Evolutionary conservation across 2,797 vertebrate species (phyloP).

Genomic region (Distichodus sexfasciatus): DNA sequence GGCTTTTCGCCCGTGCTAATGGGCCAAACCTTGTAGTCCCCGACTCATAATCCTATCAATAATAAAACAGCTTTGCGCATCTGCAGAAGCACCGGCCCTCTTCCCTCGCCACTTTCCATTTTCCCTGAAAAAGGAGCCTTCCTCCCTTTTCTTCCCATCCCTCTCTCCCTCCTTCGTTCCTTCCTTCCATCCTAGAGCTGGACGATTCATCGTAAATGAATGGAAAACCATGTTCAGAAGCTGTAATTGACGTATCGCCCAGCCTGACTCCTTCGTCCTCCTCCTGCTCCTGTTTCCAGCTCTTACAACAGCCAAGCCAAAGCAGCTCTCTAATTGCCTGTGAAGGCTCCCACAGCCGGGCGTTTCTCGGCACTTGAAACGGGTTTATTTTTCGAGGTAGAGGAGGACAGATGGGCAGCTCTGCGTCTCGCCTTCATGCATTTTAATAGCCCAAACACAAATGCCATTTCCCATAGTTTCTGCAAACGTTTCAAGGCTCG

Average conservation of each 20-base stretch:
- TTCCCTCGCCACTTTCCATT: slow-evolving; percentile 52
- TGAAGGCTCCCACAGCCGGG: slow-evolving; percentile 24
- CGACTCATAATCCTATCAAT: slow-evolving; percentile 70
- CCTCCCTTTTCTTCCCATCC: too few species aligned
- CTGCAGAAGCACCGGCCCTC: slow-evolving; percentile 52
- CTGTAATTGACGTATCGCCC: too few species aligned
- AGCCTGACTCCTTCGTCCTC: slow-evolving; percentile 42
- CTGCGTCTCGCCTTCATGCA: slow-evolving; percentile 10
- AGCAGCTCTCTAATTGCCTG: slow-evolving; percentile 29
- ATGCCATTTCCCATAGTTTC: too few species aligned
- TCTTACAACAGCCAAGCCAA: slow-evolving; percentile 27
- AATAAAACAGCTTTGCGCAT: slow-evolving; percentile 66
- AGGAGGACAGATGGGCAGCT: slow-evolving; percentile 12
- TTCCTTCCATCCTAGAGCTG: too few species aligned
- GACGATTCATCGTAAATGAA: too few species aligned
- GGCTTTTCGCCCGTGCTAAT: slow-evolving; percentile 53
- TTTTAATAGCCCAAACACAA: slow-evolving; percentile 33
- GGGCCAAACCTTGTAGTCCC: slow-evolving; percentile 64
- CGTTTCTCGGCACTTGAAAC: slow-evolving; percentile 15
- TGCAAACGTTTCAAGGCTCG: too few species aligned
- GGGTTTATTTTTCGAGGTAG: slow-evolving; percentile 25
- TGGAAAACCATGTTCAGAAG: too few species aligned
- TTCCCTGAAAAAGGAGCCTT: slow-evolving; percentile 64
- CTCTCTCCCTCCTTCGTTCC: too few species aligned
- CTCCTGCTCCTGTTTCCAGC: slow-evolving; percentile 29